Conservation (phyloP, 64 coral and sea anemone species). For the Stichodactyla mertensii region DNA sequence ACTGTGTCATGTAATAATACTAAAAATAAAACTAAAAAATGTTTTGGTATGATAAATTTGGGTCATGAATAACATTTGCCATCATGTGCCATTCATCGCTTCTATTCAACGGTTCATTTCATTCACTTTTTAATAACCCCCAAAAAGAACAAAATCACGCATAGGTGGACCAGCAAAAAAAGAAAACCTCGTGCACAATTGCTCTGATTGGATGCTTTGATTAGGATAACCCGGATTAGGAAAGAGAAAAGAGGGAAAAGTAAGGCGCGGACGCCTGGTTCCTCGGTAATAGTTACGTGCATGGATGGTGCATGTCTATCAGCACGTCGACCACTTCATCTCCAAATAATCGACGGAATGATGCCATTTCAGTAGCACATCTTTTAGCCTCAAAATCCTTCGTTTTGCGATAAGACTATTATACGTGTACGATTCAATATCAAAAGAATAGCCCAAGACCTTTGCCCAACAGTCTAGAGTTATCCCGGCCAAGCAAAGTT, state of each 20-base stretch:
- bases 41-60: neutral
- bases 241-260: neutral
- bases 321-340: neutral
- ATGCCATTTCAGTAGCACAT: neutral
- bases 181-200: neutral
- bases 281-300: neutral
- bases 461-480: neutral
- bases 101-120: neutral
- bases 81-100: neutral
- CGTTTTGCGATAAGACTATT: slow-evolving; percentile 6
- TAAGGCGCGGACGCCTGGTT: neutral
- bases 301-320: neutral
- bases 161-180: neutral
- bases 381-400: slow-evolving; percentile 6
- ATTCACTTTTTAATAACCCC: neutral
- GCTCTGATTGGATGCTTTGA: neutral
- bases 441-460: neutral
- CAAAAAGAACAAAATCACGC: neutral
- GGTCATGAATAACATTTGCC: neutral
- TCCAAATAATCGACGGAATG: neutral
- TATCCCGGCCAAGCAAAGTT: neutral
- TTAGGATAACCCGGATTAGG: neutral
- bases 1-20: neutral
- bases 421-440: neutral
- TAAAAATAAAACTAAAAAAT: neutral